Evolutionary conservation across 2,888 invertebrate genomes (phyloP), one percentile per base, ranked within the genome.

Genomic region (Apotomis capreana): DNA sequence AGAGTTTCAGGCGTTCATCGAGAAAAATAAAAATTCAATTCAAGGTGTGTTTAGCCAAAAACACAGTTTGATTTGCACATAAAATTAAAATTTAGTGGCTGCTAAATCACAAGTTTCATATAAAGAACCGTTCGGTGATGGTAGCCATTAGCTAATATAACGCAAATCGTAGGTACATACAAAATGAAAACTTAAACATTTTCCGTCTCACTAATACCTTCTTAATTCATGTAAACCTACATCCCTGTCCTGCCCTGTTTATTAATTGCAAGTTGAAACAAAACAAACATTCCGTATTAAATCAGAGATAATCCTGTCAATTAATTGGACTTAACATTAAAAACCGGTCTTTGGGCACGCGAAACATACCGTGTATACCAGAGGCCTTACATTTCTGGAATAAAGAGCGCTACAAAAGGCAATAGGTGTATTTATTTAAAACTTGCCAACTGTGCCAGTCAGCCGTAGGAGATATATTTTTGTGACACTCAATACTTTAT

Each of bases 291-390:
- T 82, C 91, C 88, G 89, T 91, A 91, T 92, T 91, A 90, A 91
- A 91, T 92, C 92, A 88, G 87, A 91, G 91, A 91, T 93, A 93
- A 92, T 92, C 92, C 90, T 88, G 90, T 91, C 92, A 92, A 93
- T 93, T 92, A 92, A 92, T 93, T 89, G 91, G 92, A 90, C 84
- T 92, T 92, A 91, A 85, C 87, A 90, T 87, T 87, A 87, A 87
- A 85, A 91, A 90, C 90, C 89, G 90, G 91, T 90, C 83, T 82
- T 80, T 82, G 82, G 84, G 91, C 91, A 88, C 89, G 91, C 91
- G 90, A 88, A 84, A 84, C 86, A 85, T 83, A 84, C 49, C 46
- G 40, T 37, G 49, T 49, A 51, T 46, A 54, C 54, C 26, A 12
- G 9, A 15, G 36, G 61, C 44, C 52, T 54, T 57, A 44, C 15